Conservation (phyloP, 2,113 vertebrate species). For the Piprites chloris region DNA sequence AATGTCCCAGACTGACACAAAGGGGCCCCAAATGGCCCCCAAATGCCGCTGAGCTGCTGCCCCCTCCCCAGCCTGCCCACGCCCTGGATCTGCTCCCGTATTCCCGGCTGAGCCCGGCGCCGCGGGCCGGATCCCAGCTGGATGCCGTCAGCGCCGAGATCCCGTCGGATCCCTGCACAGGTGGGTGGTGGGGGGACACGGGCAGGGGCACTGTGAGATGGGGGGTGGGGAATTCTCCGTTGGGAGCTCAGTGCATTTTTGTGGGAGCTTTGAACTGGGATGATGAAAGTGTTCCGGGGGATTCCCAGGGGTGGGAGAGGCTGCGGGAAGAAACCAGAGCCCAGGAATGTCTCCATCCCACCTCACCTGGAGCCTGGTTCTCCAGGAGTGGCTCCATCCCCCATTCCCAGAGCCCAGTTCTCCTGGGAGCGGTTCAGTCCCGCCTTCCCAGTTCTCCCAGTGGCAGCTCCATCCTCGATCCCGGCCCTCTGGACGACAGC, state of each 20-base stretch:
- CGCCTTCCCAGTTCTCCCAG: background rate
- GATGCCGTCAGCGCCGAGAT: background rate
- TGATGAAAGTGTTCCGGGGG: background rate
- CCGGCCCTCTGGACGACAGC: background rate
- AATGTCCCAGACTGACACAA: background rate
- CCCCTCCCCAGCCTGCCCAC: background rate
- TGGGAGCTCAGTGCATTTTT: background rate
- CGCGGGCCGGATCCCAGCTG: background rate
- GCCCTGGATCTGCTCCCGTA: background rate
- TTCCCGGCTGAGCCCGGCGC: constrained; percentile 21
- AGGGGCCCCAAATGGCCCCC: background rate
- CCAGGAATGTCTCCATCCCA: background rate
- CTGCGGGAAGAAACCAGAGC: background rate
- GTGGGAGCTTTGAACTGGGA: background rate
- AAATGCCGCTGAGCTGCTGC: background rate
- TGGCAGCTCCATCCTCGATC: background rate
- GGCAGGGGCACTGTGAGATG: background rate
- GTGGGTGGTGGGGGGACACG: background rate
- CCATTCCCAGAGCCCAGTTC: background rate
- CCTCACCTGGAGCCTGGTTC: background rate
- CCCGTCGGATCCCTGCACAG: background rate
- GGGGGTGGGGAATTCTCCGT: background rate
- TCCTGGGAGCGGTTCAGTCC: accelerated
- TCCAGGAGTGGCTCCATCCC: accelerated
- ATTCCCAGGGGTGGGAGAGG: background rate